Evolutionary conservation across 1,140 invertebrate species (phyloP).

Genomic region (Paracyclopina nana): DNA sequence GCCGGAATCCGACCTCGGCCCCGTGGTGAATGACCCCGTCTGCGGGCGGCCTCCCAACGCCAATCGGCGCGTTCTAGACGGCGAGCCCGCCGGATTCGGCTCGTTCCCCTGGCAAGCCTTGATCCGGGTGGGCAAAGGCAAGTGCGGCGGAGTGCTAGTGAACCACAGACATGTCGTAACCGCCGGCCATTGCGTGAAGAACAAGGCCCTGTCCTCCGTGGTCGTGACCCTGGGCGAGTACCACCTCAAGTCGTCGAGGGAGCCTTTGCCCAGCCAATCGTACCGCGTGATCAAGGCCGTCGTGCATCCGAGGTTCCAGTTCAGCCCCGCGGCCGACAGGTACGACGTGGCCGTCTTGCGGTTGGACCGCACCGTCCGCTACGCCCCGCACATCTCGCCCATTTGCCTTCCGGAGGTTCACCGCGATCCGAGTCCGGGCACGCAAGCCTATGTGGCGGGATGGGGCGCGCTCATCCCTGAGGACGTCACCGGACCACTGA

Average conservation of each 20-base stretch:
- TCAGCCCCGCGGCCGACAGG: constrained; percentile 53
- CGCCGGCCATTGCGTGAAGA: constrained; percentile 72
- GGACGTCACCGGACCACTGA: constrained; percentile 11
- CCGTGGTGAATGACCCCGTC: constrained; percentile 11
- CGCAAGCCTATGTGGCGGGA: constrained; percentile 60
- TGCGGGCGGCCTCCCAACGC: constrained; percentile 5
- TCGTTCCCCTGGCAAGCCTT: constrained; percentile 68
- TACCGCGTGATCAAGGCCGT: background rate
- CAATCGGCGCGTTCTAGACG: constrained; percentile 14
- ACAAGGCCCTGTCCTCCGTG: constrained; percentile 28
- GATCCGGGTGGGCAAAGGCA: constrained; percentile 68
- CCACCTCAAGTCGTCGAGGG: constrained; percentile 15
- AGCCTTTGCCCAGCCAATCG: constrained; percentile 7
- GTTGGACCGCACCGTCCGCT: constrained; percentile 60
- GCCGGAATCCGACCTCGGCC: background rate
- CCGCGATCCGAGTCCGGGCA: constrained; percentile 42
- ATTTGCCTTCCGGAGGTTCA: constrained; percentile 79
- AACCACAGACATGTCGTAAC: constrained; percentile 80
- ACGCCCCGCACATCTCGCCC: constrained; percentile 75
- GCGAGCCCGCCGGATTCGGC: constrained; percentile 44
- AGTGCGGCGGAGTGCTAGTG: constrained; percentile 82
- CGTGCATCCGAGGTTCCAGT: constrained; percentile 79
- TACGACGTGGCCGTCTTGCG: constrained; percentile 66
- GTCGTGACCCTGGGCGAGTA: constrained; percentile 81
- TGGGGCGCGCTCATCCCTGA: constrained; percentile 69